A percentile compares a stretch with the other conserved stretches of the same genome.
These are phyloP conservation scores for Lampropteryx suffumata DNA, from an alignment of 2,888 invertebrate species.

Conservation along the genomic window DNA sequence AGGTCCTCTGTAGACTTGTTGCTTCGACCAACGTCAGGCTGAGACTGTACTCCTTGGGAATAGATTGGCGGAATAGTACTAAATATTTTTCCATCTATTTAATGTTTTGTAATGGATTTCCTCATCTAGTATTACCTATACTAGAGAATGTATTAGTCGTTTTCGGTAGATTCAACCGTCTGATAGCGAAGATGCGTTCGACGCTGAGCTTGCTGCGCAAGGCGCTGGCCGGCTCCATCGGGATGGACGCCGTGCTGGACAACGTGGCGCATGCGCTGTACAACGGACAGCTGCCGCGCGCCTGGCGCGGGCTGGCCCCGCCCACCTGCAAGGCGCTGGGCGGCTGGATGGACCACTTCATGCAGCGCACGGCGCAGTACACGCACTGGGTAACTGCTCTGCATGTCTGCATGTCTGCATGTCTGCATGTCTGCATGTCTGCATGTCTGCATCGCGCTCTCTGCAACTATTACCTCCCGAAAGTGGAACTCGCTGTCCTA, in stretches of 20 bases:
- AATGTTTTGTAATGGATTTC: no score
- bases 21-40: no score
- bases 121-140: no score
- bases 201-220: conserved; percentile 89
- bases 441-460: no score
- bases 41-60: no score
- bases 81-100: no score
- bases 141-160: no score
- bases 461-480: no score
- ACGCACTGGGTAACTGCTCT: conserved; percentile 89
- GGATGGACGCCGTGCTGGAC: conserved; percentile 93
- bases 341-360: conserved; percentile 95
- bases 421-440: no score
- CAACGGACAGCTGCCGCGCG: conserved; percentile 91
- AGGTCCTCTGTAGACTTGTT: no score
- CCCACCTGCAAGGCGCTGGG: conserved; percentile 93
- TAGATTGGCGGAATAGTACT: no score
- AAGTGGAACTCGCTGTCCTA: no score
- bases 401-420: not conserved
- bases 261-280: conserved; percentile 91
- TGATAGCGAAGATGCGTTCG: conserved; percentile 86
- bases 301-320: conserved; percentile 92
- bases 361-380: conserved; percentile 87
- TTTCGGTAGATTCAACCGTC: conserved; percentile 90
- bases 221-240: conserved; percentile 95